These are phyloP conservation scores for Ciona savignyi DNA, from an alignment of 23 tunicate genomes.

Conservation along the genomic window DNA sequence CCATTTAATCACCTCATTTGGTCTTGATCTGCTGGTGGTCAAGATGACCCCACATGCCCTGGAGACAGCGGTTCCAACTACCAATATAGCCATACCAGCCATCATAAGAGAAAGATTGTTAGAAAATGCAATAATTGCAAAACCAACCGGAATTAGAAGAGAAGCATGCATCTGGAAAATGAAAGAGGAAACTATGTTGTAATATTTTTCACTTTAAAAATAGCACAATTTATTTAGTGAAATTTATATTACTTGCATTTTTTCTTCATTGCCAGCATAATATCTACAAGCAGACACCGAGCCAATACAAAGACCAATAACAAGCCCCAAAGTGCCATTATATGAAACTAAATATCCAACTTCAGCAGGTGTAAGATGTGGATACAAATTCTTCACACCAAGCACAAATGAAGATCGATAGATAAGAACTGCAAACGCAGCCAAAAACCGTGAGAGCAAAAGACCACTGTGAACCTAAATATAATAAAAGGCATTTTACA, in stretches of 20 bases:
- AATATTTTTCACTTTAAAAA: background rate
- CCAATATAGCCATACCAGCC: conserved; percentile 26
- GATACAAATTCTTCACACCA: conserved; percentile 28
- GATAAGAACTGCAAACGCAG: conserved; percentile 42
- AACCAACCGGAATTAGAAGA: conserved; percentile 21
- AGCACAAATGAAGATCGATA: conserved; percentile 55
- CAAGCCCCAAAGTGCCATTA: conserved; percentile 46
- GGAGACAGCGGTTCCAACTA: conserved; percentile 41
- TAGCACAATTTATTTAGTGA: too few relatives aligned
- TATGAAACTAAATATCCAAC: conserved; percentile 42
- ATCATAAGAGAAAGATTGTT: conserved; percentile 10
- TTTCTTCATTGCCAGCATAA: conserved; percentile 55
- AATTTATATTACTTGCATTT: conserved; percentile 15
- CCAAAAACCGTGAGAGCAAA: conserved; percentile 30
- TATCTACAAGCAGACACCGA: conserved; percentile 11
- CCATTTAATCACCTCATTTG: background rate
- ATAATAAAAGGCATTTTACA: background rate
- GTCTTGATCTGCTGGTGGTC: conserved; percentile 17
- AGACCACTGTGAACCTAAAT: conserved; percentile 28
- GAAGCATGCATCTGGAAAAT: conserved; percentile 37
- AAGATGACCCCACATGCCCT: conserved; percentile 49
- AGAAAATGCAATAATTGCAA: conserved; percentile 25
- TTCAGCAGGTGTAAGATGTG: conserved; percentile 14
- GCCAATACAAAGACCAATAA: conserved; percentile 28
- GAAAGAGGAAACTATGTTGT: background rate